A percentile compares a stretch with the other conserved stretches of the same genome.
Conservation (phyloP, 2,797 vertebrate genomes). For the Peromyscus attwateri region DNA sequence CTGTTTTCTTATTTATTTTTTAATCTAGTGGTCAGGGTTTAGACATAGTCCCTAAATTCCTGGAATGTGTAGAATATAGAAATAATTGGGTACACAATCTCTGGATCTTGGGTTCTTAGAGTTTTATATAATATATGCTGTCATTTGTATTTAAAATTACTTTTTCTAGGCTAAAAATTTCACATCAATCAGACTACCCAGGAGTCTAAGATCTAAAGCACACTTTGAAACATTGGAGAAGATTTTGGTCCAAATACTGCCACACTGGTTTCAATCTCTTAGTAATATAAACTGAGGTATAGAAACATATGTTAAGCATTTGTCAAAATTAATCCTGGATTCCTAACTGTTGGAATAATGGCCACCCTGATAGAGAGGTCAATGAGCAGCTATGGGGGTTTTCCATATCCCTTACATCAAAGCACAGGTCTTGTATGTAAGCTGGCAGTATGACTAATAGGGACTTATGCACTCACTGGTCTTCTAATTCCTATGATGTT, state of each 20-base stretch:
- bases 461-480: not conserved
- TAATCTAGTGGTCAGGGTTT: not conserved
- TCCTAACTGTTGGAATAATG: not conserved
- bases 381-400: not conserved
- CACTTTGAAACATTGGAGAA: conserved; percentile 41
- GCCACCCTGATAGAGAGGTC: not conserved
- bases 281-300: conserved; percentile 38
- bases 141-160: conserved; percentile 6
- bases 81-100: not conserved
- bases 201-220: conserved; percentile 20
- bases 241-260: conserved; percentile 13
- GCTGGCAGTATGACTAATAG: not conserved
- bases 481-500: not conserved
- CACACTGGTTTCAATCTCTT: conserved; percentile 44
- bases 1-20: conserved; percentile 1
- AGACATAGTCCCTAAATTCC: not conserved
- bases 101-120: not conserved
- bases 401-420: conserved; percentile 8
- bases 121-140: conserved; percentile 5
- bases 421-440: not conserved
- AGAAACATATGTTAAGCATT: conserved; percentile 41
- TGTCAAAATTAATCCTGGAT: conserved; percentile 18
- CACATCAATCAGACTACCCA: not conserved
- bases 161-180: conserved; percentile 21
- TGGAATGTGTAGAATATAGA: conserved; percentile 26